Percentiles rank a stretch among this genome's conserved stretches.
These are phyloP conservation scores for Eospalax fontanierii DNA, from an alignment of 2,797 vertebrate species.

Conservation along the genomic window DNA sequence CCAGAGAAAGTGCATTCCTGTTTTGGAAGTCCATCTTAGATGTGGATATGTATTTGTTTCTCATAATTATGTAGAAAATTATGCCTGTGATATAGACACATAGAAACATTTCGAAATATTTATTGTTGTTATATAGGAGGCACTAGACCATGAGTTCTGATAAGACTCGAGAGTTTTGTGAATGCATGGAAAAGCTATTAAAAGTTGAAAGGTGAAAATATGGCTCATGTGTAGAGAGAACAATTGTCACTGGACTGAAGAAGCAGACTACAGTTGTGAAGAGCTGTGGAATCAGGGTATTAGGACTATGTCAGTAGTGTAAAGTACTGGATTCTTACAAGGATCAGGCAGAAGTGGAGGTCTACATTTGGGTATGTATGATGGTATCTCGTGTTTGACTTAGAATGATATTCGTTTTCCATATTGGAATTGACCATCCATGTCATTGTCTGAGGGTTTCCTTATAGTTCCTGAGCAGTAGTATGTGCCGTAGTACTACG, in stretches of 20 bases:
- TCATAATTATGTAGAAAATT: background rate
- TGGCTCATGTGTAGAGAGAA: background rate
- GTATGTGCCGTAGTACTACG: background rate
- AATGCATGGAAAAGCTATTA: background rate
- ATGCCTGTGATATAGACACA: background rate
- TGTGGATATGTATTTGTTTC: background rate
- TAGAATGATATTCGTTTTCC: background rate
- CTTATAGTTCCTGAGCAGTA: background rate
- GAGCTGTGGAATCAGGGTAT: background rate
- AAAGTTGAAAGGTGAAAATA: background rate
- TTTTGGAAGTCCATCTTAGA: background rate
- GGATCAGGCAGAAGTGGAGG: background rate
- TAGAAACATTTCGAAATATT: background rate
- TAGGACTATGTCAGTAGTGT: background rate
- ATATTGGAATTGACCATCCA: background rate
- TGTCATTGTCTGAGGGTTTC: background rate
- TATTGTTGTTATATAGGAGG: background rate
- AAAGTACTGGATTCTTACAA: no score
- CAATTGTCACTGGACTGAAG: background rate
- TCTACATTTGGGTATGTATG: background rate
- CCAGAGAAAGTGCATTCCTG: background rate
- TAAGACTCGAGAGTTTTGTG: background rate
- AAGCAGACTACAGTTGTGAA: background rate
- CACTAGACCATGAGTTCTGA: background rate
- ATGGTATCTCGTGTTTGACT: background rate